phyloP scores from a whole-genome alignment of 2,888 invertebrate genomes.

The Pinctada fucata region DNA sequence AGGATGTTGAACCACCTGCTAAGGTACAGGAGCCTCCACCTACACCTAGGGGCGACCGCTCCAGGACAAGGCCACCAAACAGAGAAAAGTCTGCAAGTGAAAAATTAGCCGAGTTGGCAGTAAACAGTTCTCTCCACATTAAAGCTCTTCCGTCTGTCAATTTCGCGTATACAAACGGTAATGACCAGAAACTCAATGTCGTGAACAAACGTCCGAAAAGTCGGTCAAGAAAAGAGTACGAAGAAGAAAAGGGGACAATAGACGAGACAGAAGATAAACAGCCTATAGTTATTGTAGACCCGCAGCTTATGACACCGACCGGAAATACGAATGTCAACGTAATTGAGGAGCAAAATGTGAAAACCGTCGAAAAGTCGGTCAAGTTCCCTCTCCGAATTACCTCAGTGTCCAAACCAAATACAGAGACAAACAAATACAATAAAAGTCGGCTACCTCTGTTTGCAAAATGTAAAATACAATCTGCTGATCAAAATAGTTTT shows the following conservation, averaged over 20 bases:
- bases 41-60: slow-evolving; percentile 4
- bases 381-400: slow-evolving; percentile 26
- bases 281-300: slow-evolving; percentile 36
- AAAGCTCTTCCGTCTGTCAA: slow-evolving; percentile 22
- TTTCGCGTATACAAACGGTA: slow-evolving; percentile 21
- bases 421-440: slow-evolving; percentile 26
- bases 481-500: slow-evolving; percentile 39
- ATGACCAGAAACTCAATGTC: not conserved
- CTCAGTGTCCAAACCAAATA: slow-evolving; percentile 2
- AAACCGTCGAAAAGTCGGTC: slow-evolving; percentile 16
- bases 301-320: slow-evolving; percentile 37
- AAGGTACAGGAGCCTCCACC: not conserved
- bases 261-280: slow-evolving; percentile 7
- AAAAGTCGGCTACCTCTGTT: slow-evolving; percentile 6
- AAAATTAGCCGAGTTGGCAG: slow-evolving; percentile 23
- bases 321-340: slow-evolving; percentile 8
- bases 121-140: slow-evolving; percentile 16
- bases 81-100: slow-evolving; percentile 21
- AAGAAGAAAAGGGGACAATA: too few species aligned
- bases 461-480: slow-evolving; percentile 36
- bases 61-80: slow-evolving; percentile 3
- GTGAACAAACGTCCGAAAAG: too few species aligned
- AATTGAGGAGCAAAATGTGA: not conserved
- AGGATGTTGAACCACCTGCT: not conserved
- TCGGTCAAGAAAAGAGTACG: too few species aligned